Evolutionary conservation across 2,888 invertebrate species (phyloP).

Genomic region (Nesidiocoris tenuis): DNA sequence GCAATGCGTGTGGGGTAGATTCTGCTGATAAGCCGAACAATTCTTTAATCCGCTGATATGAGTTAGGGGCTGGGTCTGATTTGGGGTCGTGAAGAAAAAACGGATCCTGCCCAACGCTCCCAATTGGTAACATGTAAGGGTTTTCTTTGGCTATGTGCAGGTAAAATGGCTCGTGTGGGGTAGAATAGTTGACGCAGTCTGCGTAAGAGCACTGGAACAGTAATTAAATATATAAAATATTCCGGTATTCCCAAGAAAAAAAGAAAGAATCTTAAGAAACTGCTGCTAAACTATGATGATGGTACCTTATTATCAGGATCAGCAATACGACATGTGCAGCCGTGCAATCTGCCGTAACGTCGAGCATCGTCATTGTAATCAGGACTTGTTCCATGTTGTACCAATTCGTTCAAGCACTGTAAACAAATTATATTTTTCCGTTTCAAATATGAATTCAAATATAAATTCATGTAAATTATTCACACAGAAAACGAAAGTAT

Average conservation of each 20-base stretch:
- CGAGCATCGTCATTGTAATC: constrained; percentile 62
- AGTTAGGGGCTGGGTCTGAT: background rate
- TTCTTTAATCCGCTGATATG: constrained; percentile 46
- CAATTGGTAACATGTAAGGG: constrained; percentile 82
- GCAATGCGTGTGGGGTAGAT: too few species aligned
- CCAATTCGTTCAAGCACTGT: constrained; percentile 77
- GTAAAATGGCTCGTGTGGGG: constrained; percentile 68
- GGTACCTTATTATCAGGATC: constrained; percentile 55
- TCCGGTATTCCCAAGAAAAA: too few species aligned
- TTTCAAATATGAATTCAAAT: too few species aligned
- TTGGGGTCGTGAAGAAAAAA: constrained; percentile 71
- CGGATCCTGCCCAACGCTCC: constrained; percentile 62
- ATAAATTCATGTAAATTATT: too few species aligned
- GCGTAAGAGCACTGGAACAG: constrained; percentile 60
- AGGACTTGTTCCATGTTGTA: constrained; percentile 74
- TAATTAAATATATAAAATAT: too few species aligned
- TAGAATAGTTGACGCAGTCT: constrained; percentile 59
- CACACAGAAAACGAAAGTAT: background rate
- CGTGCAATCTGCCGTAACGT: constrained; percentile 54
- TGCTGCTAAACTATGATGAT: too few species aligned
- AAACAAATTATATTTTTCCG: constrained; percentile 44
- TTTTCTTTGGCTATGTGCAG: constrained; percentile 72
- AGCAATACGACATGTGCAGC: constrained; percentile 57
- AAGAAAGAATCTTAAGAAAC: too few species aligned
- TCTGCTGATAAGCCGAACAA: constrained; percentile 41